Conservation (phyloP, 2,888 invertebrate species). For the Parnassius apollo region DNA sequence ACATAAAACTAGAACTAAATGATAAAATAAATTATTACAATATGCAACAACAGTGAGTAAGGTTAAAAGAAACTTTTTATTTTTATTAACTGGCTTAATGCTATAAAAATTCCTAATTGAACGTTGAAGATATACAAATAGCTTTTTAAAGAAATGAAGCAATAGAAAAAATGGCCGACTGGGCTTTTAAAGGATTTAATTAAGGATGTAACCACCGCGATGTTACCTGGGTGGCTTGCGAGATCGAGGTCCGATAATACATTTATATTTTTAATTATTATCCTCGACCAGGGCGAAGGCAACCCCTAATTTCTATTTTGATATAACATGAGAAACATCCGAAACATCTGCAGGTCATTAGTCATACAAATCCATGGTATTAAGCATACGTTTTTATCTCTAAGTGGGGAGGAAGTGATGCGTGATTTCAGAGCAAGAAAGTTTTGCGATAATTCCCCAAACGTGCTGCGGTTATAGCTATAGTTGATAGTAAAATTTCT, state of each 20-base stretch:
- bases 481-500: conserved; percentile 7
- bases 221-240: conserved; percentile 66
- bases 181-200: conserved; percentile 31
- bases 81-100: conserved; percentile 9
- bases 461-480: conserved; percentile 48
- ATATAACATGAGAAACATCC: conserved; percentile 43
- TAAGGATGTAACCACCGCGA: conserved; percentile 21
- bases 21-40: too few species aligned
- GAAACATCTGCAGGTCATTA: conserved; percentile 69
- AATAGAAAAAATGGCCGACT: conserved; percentile 18
- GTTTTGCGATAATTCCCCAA: conserved; percentile 51
- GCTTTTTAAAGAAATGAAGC: conserved; percentile 19
- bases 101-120: conserved; percentile 12
- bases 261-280: conserved; percentile 71
- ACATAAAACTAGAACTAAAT: too few species aligned
- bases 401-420: conserved; percentile 42
- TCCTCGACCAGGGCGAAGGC: conserved; percentile 60
- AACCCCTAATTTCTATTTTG: conserved; percentile 76
- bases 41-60: too few species aligned
- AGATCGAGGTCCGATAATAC: conserved; percentile 58
- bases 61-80: too few species aligned
- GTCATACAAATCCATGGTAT: conserved; percentile 60
- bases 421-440: conserved; percentile 36
- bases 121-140: conserved; percentile 10
- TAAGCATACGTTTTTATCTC: conserved; percentile 43